Evolutionary conservation across 2,888 invertebrate species (phyloP), one percentile per base, ranked within the genome.

Genomic region (Plebejus argus): DNA sequence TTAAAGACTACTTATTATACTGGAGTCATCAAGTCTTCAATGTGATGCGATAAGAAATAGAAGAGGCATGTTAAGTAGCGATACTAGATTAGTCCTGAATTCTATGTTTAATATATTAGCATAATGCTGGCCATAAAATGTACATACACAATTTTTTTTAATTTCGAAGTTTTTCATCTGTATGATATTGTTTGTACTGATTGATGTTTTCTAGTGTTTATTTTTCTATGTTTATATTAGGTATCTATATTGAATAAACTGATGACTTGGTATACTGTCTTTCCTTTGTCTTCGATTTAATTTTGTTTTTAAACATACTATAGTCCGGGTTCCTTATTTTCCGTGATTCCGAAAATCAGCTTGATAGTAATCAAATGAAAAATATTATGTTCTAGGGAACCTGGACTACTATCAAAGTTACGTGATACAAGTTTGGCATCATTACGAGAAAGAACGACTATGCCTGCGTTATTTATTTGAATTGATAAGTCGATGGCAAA

Each of bases 161-260:
- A 77, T 78, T 70, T 76, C 33, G 76, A 76, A 79, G 39, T 53
- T 77, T 79, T 76, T 74, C 56, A 78, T 61, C 70, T 70, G 71
- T 76, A 78, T 78, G 33, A 72, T 76, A 76, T 70, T 80, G 28
- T 78, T 70, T 82, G 82, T 81, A 81, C 79, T 82, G 78, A 81
- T 79, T 72, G 28, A 33, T 66, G 81, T 82, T 80, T 81, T 70
- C 79, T 76, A 72, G 70, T 79, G 76, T 80, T 82, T 82, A 79
- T 81, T 83, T 80, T 81, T 78, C 53, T 77, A 72, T 71, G 70
- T 77, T 53, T 81, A 78, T 81, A 79, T 82, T 80, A 66, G 66
- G 66, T 33, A 53, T 78, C 56, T 76, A 76, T 78, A 79, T 53
- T 53, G n/a, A 77, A 77, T 77, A 77, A 53, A 77, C 12, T 49